phyloP scores from a whole-genome alignment of 2,113 vertebrate species.

The Pygoscelis antarcticus region DNA sequence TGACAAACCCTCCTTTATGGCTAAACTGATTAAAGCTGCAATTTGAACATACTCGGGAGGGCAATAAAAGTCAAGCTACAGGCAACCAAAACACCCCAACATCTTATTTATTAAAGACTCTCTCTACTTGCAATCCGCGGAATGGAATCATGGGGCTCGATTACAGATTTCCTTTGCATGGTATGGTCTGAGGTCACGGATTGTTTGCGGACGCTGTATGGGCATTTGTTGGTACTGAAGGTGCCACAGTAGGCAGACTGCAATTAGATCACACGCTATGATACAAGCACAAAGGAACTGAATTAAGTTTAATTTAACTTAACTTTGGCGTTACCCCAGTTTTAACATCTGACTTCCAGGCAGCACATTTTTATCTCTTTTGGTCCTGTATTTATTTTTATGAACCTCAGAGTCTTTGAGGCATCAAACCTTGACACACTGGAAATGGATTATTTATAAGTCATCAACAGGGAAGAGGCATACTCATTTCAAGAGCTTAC shows the following conservation, averaged over 20 bases:
- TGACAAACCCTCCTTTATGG: background rate
- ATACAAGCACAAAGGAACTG: background rate
- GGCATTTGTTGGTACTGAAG: background rate
- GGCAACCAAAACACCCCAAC: background rate
- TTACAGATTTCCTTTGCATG: background rate
- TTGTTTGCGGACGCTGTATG: rapidly evolving
- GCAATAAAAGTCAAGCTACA: background rate
- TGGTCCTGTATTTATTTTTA: background rate
- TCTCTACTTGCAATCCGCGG: background rate
- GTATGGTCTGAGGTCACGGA: background rate
- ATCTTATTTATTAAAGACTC: background rate
- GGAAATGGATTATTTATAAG: slow-evolving; percentile 25
- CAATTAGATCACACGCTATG: rapidly evolving
- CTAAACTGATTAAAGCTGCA: background rate
- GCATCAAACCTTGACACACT: background rate
- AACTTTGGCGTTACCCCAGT: background rate
- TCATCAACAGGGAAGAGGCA: background rate
- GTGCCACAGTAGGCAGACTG: rapidly evolving
- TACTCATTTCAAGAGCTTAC: background rate
- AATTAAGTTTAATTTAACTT: too few species aligned
- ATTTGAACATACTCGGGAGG: background rate
- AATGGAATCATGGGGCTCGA: background rate
- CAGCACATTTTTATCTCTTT: background rate
- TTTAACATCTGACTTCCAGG: background rate
- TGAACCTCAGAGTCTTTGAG: background rate